A percentile compares a stretch with the other conserved stretches of the same genome.
phyloP scores from a whole-genome alignment of 2,888 invertebrate species.

The Chrysolina haemoptera region DNA sequence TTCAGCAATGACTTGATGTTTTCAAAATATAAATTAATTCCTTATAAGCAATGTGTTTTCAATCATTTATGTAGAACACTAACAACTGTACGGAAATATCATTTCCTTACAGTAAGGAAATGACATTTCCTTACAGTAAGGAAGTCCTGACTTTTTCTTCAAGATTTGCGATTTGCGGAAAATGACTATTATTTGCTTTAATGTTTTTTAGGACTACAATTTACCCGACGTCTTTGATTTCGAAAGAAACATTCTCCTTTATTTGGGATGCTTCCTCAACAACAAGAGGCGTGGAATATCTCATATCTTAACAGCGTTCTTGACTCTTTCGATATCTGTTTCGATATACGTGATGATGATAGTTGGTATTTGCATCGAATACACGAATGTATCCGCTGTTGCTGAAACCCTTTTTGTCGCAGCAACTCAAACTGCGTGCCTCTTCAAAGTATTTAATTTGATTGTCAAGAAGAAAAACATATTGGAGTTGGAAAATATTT shows the following conservation, averaged over 20 bases:
- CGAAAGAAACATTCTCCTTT: slow-evolving; percentile 5
- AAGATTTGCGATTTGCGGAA: too few species aligned
- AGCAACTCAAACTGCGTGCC: not conserved
- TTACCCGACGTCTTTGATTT: slow-evolving; percentile 1
- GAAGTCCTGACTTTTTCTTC: too few species aligned
- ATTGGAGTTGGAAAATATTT: not conserved
- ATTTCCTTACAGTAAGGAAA: too few species aligned
- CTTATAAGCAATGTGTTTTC: too few species aligned
- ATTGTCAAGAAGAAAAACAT: slow-evolving; percentile 6
- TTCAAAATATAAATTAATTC: too few species aligned
- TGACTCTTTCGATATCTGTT: not conserved
- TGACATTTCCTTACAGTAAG: too few species aligned
- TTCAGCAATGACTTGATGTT: too few species aligned
- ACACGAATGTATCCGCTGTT: not conserved
- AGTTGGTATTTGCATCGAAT: not conserved
- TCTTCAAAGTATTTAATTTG: not conserved
- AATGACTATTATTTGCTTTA: too few species aligned
- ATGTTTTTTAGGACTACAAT: slow-evolving; percentile 5
- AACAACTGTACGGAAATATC: too few species aligned
- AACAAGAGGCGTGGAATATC: not conserved
- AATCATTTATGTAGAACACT: too few species aligned
- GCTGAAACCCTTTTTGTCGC: not conserved
- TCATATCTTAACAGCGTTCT: not conserved
- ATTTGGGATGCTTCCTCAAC: slow-evolving; percentile 13
- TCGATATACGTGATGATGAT: slow-evolving; percentile 6